Evolutionary conservation across 2,797 vertebrate genomes (phyloP).

Genomic region (Enteromius viviparus): DNA sequence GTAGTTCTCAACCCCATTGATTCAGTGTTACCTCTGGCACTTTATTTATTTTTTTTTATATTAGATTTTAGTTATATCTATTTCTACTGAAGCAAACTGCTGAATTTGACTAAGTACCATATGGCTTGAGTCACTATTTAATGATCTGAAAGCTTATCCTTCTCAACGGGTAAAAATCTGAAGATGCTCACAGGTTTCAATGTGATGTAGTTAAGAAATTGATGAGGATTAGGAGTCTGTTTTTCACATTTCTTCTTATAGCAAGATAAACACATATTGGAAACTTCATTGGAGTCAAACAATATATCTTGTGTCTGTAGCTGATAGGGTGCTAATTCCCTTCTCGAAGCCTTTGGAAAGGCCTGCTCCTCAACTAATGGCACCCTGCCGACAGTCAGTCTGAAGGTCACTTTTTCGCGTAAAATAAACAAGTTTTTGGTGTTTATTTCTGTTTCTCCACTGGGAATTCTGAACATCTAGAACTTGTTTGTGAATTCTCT

Average conservation of each 20-base stretch:
- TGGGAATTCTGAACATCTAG: background rate
- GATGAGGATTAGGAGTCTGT: slow-evolving; percentile 26
- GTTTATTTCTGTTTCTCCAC: slow-evolving; percentile 5
- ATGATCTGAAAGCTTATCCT: background rate
- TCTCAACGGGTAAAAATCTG: slow-evolving; percentile 8
- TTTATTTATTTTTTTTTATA: no score
- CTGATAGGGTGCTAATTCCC: slow-evolving; percentile 41
- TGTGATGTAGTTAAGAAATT: background rate
- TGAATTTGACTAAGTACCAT: background rate
- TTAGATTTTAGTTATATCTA: background rate
- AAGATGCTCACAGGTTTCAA: background rate
- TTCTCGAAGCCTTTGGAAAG: slow-evolving; percentile 6
- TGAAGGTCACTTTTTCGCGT: slow-evolving; percentile 31
- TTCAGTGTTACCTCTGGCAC: background rate
- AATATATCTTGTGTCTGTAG: slow-evolving; percentile 30
- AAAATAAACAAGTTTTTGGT: background rate
- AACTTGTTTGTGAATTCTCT: slow-evolving; percentile 3
- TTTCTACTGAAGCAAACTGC: background rate
- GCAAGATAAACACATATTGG: slow-evolving; percentile 7
- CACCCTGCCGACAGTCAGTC: slow-evolving; percentile 7
- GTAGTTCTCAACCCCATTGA: background rate
- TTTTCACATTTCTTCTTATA: slow-evolving; percentile 13
- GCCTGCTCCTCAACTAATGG: slow-evolving; percentile 6
- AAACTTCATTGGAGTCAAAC: background rate
- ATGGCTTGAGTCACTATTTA: background rate